A percentile compares a stretch with the other conserved stretches of the same genome.
phyloP scores from a whole-genome alignment of 2,888 invertebrate genomes.

The Beris morrisii region DNA sequence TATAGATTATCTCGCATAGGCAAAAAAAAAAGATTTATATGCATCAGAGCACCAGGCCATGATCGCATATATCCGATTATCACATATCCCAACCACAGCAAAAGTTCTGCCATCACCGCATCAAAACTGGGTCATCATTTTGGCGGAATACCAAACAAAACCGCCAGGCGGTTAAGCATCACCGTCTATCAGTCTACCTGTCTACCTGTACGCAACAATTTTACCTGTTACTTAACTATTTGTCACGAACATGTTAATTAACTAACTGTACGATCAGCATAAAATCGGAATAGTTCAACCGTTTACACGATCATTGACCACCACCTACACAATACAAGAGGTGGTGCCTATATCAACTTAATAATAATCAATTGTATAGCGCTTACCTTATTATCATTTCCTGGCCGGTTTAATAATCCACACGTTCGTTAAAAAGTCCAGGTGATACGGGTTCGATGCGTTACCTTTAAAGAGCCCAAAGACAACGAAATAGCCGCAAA shows the following conservation, averaged over 20 bases:
- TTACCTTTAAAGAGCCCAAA: conserved; percentile 6
- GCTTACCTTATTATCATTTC: conserved; percentile 37
- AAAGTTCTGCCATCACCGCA: conserved; percentile 5
- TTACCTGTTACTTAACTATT: conserved; percentile 28
- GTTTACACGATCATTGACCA: neutral
- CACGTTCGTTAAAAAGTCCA: conserved; percentile 19
- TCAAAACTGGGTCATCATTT: conserved; percentile 14
- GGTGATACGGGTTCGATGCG: neutral
- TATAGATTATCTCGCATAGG: too few species aligned
- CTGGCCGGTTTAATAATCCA: conserved; percentile 20
- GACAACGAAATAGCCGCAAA: conserved; percentile 9
- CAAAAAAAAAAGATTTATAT: neutral
- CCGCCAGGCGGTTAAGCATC: too few species aligned
- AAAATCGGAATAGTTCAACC: neutral
- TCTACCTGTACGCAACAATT: neutral
- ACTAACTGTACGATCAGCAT: conserved; percentile 25
- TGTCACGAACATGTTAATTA: conserved; percentile 37
- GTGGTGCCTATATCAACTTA: neutral
- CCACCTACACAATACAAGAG: neutral
- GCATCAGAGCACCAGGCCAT: neutral
- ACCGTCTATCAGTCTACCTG: too few species aligned
- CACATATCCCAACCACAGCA: neutral
- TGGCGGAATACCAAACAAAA: neutral
- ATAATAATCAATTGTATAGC: neutral
- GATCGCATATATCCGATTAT: neutral